A percentile compares a stretch with the other conserved stretches of the same genome.
Evolutionary conservation across 2,113 vertebrate genomes (phyloP).

Genomic region (Callopanchax toddi): DNA sequence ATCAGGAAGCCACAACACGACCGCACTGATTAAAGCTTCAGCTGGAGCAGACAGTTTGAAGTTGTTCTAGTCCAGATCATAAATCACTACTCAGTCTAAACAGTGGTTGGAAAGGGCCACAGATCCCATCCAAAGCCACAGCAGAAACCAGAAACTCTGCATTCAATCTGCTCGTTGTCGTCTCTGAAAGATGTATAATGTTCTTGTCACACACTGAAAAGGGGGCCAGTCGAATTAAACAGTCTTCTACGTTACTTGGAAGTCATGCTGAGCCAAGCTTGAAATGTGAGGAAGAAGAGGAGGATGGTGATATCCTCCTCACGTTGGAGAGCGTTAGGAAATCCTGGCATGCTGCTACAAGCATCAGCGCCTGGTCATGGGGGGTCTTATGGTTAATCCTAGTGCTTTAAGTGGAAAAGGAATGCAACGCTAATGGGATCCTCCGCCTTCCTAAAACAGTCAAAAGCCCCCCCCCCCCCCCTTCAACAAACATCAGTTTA

Average conservation of each 20-base stretch:
- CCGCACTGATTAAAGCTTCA: conserved; percentile 56
- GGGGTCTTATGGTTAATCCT: conserved; percentile 58
- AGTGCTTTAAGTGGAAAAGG: conserved; percentile 57
- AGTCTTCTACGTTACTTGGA: conserved; percentile 27
- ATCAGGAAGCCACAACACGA: conserved; percentile 65
- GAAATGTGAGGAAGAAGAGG: conserved; percentile 31
- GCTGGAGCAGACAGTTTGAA: conserved; percentile 27
- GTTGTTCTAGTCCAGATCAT: conserved; percentile 43
- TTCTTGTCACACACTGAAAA: conserved; percentile 17
- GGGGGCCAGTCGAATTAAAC: conserved; percentile 21
- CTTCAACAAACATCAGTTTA: conserved; percentile 37
- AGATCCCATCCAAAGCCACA: conserved; percentile 46
- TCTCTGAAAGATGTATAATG: conserved; percentile 16
- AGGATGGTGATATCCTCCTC: conserved; percentile 30
- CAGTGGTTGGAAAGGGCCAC: conserved; percentile 35
- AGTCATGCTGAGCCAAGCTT: conserved; percentile 19
- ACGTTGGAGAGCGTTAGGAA: conserved; percentile 44
- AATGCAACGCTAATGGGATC: conserved; percentile 63
- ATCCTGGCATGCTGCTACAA: conserved; percentile 71
- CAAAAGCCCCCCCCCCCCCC: conserved; percentile 11
- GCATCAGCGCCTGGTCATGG: conserved; percentile 64
- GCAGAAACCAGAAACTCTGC: conserved; percentile 47
- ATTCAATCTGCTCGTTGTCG: conserved; percentile 29
- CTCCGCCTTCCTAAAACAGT: conserved; percentile 59
- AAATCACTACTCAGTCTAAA: conserved; percentile 51